phyloP scores from a whole-genome alignment of 2,797 vertebrate genomes.

The Myiothlypis coronata region DNA sequence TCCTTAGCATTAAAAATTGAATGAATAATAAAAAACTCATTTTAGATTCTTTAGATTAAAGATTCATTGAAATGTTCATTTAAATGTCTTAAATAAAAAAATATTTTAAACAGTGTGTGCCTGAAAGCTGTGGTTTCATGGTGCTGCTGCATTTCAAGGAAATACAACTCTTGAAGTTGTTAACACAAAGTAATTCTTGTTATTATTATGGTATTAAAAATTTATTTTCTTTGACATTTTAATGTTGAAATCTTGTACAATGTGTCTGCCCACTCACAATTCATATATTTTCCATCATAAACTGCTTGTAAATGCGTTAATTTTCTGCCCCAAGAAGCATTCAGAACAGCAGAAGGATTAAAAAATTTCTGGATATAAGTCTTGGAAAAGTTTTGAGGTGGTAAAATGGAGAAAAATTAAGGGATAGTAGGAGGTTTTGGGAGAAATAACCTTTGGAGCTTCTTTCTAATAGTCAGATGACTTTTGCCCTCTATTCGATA shows the following conservation, averaged over 20 bases:
- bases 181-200: background rate
- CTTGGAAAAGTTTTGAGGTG: background rate
- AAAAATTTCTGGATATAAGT: background rate
- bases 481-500: slow-evolving; percentile 60
- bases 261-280: background rate
- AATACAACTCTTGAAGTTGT: background rate
- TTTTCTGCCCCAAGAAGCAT: background rate
- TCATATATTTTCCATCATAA: background rate
- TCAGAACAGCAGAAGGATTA: background rate
- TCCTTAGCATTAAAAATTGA: background rate
- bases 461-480: slow-evolving; percentile 23
- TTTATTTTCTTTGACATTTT: background rate
- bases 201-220: background rate
- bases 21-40: background rate
- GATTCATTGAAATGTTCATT: background rate
- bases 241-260: background rate
- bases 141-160: background rate
- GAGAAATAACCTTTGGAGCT: background rate
- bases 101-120: background rate
- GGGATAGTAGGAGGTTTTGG: background rate
- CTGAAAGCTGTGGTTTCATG: background rate
- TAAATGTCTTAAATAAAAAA: background rate
- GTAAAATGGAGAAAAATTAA: background rate
- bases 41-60: background rate
- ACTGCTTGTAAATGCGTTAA: background rate